Percentiles rank a stretch among this genome's conserved stretches.
These are phyloP conservation scores for Andricus curvator DNA, from an alignment of 2,888 invertebrate species.

Conservation along the genomic window DNA sequence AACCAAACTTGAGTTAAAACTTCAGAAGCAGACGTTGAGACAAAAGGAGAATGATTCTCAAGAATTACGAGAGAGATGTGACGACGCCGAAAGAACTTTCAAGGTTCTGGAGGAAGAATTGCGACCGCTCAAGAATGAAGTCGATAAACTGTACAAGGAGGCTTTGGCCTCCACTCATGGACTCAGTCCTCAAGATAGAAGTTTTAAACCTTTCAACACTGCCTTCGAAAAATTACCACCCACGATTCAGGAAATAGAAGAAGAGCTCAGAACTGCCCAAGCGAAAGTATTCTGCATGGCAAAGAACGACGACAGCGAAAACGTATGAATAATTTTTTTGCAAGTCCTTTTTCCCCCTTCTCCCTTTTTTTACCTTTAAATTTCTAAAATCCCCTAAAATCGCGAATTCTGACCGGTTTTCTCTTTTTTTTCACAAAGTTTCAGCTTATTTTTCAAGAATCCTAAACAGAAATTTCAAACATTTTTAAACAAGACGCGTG, in stretches of 20 bases:
- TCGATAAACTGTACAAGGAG: slow-evolving; percentile 79
- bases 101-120: slow-evolving; percentile 71
- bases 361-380: too few relatives aligned
- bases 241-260: slow-evolving; percentile 80
- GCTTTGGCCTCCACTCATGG: slow-evolving; percentile 81
- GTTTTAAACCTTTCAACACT: slow-evolving; percentile 76
- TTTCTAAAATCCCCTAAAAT: too few relatives aligned
- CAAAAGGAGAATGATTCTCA: slow-evolving; percentile 71
- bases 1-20: slow-evolving; percentile 62
- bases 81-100: slow-evolving; percentile 70
- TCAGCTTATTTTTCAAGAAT: too few relatives aligned
- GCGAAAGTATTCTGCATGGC: slow-evolving; percentile 84
- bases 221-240: slow-evolving; percentile 79
- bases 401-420: too few relatives aligned
- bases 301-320: slow-evolving; percentile 80
- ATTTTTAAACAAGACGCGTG: too few relatives aligned
- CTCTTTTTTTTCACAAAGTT: too few relatives aligned
- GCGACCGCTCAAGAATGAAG: slow-evolving; percentile 75
- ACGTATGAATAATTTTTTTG: slow-evolving; percentile 75
- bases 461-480: too few relatives aligned
- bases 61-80: slow-evolving; percentile 67
- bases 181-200: slow-evolving; percentile 80
- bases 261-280: slow-evolving; percentile 81
- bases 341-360: accelerated
- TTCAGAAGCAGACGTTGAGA: slow-evolving; percentile 56